Evolutionary conservation across 1,140 invertebrate genomes (phyloP).

Genomic region (Bombus breviceps): DNA sequence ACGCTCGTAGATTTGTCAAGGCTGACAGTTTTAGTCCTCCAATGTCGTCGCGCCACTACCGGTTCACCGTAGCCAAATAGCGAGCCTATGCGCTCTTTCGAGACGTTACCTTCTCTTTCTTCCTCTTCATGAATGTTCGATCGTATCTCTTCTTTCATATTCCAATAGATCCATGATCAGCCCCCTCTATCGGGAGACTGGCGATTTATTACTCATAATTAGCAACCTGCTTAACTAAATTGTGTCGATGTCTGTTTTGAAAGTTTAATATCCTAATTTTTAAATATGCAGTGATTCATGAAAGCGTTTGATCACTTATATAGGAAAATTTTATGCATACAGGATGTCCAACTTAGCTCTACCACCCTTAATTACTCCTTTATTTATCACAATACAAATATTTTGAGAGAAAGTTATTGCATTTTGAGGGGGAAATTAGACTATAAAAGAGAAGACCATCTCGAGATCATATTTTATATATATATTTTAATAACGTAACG

Average conservation of each 20-base stretch:
- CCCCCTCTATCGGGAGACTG: not conserved
- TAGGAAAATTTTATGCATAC: too few species aligned
- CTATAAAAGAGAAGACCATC: too few species aligned
- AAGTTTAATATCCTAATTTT: not conserved
- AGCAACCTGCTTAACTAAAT: not conserved
- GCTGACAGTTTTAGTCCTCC: constrained; percentile 65
- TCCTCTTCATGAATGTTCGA: not conserved
- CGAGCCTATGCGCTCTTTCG: constrained; percentile 39
- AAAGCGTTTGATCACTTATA: not conserved
- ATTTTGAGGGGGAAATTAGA: too few species aligned
- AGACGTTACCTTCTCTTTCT: constrained; percentile 34
- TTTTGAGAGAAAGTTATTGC: too few species aligned
- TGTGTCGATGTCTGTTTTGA: too few species aligned
- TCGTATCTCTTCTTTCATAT: not conserved
- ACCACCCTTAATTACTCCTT: too few species aligned
- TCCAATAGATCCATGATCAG: not conserved
- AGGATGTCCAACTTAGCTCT: too few species aligned
- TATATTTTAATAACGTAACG: too few species aligned
- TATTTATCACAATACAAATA: too few species aligned
- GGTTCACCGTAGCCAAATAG: constrained; percentile 32
- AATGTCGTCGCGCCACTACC: constrained; percentile 26
- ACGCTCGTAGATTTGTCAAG: constrained; percentile 70
- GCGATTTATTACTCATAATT: constrained; percentile 57
- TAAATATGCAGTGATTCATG: not conserved
- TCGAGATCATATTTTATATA: too few species aligned